A percentile compares a stretch with the other conserved stretches of the same genome.
phyloP scores from a whole-genome alignment of 2,797 vertebrate species.

The Hyperoplus lanceolatus region DNA sequence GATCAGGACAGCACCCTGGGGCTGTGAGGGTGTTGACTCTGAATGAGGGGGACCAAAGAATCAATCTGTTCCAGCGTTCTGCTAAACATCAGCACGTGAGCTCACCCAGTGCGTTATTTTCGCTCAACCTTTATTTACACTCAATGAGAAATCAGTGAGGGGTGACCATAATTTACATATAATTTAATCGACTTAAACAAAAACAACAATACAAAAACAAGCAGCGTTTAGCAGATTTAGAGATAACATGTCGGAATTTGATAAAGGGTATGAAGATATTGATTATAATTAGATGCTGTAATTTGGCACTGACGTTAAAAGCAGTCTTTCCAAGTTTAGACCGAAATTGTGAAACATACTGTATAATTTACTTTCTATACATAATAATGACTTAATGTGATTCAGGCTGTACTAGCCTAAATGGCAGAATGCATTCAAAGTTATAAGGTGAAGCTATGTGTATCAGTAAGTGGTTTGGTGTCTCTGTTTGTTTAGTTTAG shows the following conservation, averaged over 20 bases:
- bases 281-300: too few relatives aligned
- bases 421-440: neutral
- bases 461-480: neutral
- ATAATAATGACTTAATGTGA: constrained; percentile 1
- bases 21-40: constrained; percentile 42
- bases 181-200: too few relatives aligned
- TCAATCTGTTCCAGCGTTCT: constrained; percentile 59
- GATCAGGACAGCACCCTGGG: constrained; percentile 36
- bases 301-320: too few relatives aligned
- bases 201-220: too few relatives aligned
- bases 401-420: neutral
- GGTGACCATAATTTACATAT: too few relatives aligned
- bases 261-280: too few relatives aligned
- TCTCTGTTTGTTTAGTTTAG: neutral
- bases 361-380: neutral
- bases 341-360: too few relatives aligned
- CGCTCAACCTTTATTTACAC: too few relatives aligned
- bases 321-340: too few relatives aligned
- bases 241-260: too few relatives aligned
- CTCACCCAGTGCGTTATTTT: constrained; percentile 4
- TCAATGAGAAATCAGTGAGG: too few relatives aligned
- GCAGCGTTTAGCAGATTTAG: too few relatives aligned
- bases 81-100: constrained; percentile 32
- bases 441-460: neutral
- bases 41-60: constrained; percentile 55